These are phyloP conservation scores for Tetanocera ferruginea DNA, from an alignment of 2,888 invertebrate species.

Conservation along the genomic window DNA sequence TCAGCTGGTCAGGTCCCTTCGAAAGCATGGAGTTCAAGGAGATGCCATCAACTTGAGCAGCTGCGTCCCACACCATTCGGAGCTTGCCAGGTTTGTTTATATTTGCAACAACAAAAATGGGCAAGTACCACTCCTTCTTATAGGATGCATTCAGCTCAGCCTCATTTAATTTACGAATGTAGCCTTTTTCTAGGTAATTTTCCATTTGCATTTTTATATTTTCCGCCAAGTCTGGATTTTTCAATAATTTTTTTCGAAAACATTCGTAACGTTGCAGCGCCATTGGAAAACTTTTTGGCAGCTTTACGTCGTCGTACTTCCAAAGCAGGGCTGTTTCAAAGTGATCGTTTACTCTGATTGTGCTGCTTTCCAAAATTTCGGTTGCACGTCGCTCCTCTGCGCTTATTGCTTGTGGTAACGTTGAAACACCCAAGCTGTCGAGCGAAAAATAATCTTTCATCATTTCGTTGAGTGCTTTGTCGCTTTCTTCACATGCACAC, in stretches of 20 bases:
- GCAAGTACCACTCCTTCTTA: constrained; percentile 46
- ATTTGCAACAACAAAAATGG: constrained; percentile 53
- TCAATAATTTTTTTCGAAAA: background rate
- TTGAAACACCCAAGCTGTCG: constrained; percentile 40
- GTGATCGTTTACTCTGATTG: constrained; percentile 16
- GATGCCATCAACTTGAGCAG: constrained; percentile 8
- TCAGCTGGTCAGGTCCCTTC: constrained; percentile 25
- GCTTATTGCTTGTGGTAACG: background rate
- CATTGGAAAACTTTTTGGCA: constrained; percentile 14
- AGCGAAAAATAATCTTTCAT: constrained; percentile 40
- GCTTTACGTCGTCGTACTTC: background rate
- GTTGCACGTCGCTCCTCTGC: constrained; percentile 8
- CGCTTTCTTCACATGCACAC: background rate
- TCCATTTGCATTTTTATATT: constrained; percentile 11
- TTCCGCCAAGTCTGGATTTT: constrained; percentile 15
- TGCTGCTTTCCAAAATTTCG: constrained; percentile 8
- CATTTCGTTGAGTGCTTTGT: constrained; percentile 22
- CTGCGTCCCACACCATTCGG: constrained; percentile 38
- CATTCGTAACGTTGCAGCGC: constrained; percentile 12
- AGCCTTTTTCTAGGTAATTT: constrained; percentile 45
- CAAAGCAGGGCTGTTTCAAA: constrained; percentile 36
- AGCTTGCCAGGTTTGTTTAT: constrained; percentile 51
- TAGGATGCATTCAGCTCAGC: background rate
- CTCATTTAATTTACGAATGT: constrained; percentile 38
- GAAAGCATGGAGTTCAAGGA: constrained; percentile 28